Evolutionary conservation across 1,140 invertebrate species (phyloP).

Genomic region (Aphelinus atriplicis): DNA sequence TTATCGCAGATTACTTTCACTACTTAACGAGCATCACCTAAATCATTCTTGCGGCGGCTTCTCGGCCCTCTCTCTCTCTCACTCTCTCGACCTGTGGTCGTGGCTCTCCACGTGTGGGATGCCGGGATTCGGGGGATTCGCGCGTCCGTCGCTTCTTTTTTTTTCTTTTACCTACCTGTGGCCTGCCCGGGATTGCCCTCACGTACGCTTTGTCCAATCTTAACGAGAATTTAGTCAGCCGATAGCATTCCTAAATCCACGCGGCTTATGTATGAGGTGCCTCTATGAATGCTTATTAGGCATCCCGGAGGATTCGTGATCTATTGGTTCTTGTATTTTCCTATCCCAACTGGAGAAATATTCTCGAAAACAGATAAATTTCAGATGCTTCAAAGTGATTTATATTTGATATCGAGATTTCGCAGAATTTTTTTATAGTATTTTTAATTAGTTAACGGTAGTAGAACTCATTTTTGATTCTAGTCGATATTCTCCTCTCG

Average conservation of each 20-base stretch:
- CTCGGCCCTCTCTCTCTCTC: background rate
- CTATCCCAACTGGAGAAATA: too few species aligned
- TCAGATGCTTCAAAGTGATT: too few species aligned
- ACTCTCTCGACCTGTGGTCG: too few species aligned
- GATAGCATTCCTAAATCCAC: conserved; percentile 12
- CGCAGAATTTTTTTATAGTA: too few species aligned
- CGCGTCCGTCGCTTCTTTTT: background rate
- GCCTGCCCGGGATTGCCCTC: conserved; percentile 3
- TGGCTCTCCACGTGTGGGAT: too few species aligned
- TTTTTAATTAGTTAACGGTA: too few species aligned
- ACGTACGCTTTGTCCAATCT: conserved; percentile 9
- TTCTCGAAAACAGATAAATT: too few species aligned
- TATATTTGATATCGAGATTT: too few species aligned
- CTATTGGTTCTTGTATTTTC: conserved; percentile 2
- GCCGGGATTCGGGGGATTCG: background rate
- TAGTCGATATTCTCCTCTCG: too few species aligned
- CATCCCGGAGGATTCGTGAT: background rate
- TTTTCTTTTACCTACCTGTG: background rate
- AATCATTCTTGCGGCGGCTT: conserved; percentile 13
- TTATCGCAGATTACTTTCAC: conserved; percentile 15
- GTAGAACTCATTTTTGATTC: too few species aligned
- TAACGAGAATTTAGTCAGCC: conserved; percentile 5
- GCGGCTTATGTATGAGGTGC: background rate
- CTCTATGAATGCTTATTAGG: conserved; percentile 21
- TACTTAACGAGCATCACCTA: conserved; percentile 16